Evolutionary conservation across 1,140 invertebrate genomes (phyloP).

Genomic region (Campoletis sonorensis): DNA sequence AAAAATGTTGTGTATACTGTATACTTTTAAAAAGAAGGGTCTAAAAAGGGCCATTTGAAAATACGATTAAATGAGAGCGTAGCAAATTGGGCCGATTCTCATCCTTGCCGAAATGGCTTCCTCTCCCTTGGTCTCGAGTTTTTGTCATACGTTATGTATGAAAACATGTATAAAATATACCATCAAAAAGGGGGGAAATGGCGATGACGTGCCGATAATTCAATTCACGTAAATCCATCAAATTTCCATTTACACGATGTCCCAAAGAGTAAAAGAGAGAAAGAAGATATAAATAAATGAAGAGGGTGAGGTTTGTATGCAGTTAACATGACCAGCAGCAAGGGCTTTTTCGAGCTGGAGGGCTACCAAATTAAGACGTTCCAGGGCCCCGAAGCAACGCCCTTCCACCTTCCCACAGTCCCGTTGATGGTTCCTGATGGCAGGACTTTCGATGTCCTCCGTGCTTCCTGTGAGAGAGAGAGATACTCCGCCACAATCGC

Average conservation of each 20-base stretch:
- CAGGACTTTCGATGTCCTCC: conserved; percentile 36
- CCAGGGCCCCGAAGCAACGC: conserved; percentile 28
- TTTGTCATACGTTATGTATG: conserved; percentile 29
- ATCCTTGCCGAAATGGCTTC: neutral
- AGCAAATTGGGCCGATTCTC: conserved; percentile 28
- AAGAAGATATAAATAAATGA: neutral
- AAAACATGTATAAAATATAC: conserved; percentile 7
- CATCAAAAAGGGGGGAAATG: neutral
- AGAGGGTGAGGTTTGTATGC: neutral
- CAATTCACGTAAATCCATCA: conserved; percentile 44
- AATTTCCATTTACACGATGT: conserved; percentile 48
- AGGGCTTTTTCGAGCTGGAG: conserved; percentile 27
- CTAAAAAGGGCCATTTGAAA: conserved; percentile 28
- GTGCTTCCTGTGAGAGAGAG: neutral
- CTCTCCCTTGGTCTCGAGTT: neutral
- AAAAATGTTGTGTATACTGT: neutral
- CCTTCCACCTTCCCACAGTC: conserved; percentile 3
- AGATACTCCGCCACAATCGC: neutral
- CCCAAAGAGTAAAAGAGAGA: neutral
- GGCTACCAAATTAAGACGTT: conserved; percentile 45
- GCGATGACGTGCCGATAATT: conserved; percentile 42
- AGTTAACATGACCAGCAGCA: neutral
- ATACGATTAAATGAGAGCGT: conserved; percentile 41
- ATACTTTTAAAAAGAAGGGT: neutral
- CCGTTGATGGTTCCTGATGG: neutral